Conservation (phyloP, 1,140 invertebrate species). For the Bacillus rossius region DNA sequence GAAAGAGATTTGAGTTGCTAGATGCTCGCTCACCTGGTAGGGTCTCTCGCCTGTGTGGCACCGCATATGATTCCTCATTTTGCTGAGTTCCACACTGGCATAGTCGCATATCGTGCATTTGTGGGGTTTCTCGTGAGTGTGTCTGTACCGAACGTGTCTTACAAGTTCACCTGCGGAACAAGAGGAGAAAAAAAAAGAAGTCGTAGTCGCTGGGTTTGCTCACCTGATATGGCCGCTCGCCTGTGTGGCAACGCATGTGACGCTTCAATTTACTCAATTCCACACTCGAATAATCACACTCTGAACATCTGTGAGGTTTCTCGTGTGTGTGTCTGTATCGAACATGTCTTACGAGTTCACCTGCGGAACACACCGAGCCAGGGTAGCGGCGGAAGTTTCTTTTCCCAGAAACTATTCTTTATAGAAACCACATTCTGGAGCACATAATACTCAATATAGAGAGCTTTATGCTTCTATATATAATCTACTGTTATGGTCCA, state of each 20-base stretch:
- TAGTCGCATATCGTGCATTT: slow-evolving; percentile 61
- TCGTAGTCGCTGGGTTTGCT: slow-evolving; percentile 16
- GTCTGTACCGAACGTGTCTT: slow-evolving; percentile 51
- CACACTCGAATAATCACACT: slow-evolving; percentile 93
- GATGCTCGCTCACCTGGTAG: slow-evolving; percentile 38
- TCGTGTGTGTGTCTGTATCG: slow-evolving; percentile 91
- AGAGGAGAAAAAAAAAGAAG: slow-evolving; percentile 13
- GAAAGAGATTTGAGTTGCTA: not conserved
- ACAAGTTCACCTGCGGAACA: slow-evolving; percentile 46
- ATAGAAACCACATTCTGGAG: too few species aligned
- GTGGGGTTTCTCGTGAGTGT: slow-evolving; percentile 62
- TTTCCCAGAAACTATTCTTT: too few species aligned
- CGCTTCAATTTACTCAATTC: slow-evolving; percentile 89
- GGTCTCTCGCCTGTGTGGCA: slow-evolving; percentile 55
- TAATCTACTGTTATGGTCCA: too few species aligned
- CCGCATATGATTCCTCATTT: slow-evolving; percentile 59
- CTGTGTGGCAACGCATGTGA: slow-evolving; percentile 91
- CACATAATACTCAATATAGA: too few species aligned
- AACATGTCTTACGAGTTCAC: slow-evolving; percentile 89
- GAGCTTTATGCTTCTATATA: too few species aligned
- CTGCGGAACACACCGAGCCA: slow-evolving; percentile 41
- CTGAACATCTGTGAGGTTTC: slow-evolving; percentile 91
- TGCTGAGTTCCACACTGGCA: slow-evolving; percentile 58
- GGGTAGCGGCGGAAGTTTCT: too few species aligned
- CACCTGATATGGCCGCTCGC: slow-evolving; percentile 73